Evolutionary conservation across 1,140 invertebrate genomes (phyloP), one percentile per base, ranked within the genome.

Genomic region (Pararge aegeria): DNA sequence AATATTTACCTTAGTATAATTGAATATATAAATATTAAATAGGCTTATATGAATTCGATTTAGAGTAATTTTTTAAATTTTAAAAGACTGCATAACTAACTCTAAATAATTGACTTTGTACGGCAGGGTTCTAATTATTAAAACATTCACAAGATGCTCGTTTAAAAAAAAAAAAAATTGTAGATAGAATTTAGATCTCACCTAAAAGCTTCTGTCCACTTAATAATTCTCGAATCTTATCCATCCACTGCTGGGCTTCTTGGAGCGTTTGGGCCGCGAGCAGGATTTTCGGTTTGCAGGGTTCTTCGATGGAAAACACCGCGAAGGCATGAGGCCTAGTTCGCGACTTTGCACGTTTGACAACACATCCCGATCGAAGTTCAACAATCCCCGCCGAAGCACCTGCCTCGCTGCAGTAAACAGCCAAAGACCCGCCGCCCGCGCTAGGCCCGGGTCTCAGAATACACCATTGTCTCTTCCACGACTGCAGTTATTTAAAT

Each of bases 401-500:
- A 10, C 85, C 85, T 4, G 85, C 83, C 54, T 87, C 83, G 64
- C 78, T 86, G 63, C 80, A 83, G 57, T 89, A 89, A 10, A 89
- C 80, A 42, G 83, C 86, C 29, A 89, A 56, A 0, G 78, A 81
- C 3, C 83, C 82, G 24, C 84, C 80, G 13, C 85, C 83, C 20
- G 68, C 62, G 51, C 70, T 83, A 15, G 80, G 68, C 54, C 80
- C 83, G 37, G 85, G 85, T 50, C 85, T 61, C 63, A 89, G 66
- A 59, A 89, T 89, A 68, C 83, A 87, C 85, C 85, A 89, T 68
- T 87, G 85, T 75, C 77, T 81, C 60, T 87, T 87, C 86, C 86
- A 89, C 27, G 83, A 80, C 86, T 89, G 64, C 49, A 15, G 19
- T 34, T 12, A 34, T 34, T 34, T n/a, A n/a, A 12, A 10, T 34